Evolutionary conservation across 2,113 vertebrate genomes (phyloP).

Genomic region (Marmota monax): DNA sequence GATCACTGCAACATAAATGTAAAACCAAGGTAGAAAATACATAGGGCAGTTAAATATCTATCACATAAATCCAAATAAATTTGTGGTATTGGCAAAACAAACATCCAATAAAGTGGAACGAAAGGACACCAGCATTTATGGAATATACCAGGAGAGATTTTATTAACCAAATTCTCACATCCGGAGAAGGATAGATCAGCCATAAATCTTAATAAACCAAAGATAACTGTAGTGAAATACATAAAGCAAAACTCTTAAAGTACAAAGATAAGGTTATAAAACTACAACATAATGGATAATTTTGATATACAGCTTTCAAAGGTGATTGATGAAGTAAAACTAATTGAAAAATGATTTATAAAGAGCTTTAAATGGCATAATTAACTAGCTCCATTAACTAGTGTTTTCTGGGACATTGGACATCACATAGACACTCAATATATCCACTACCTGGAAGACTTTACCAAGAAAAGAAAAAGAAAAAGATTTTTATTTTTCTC

Average conservation of each 20-base stretch:
- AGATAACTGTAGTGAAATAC: conserved; percentile 42
- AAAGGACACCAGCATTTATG: background rate
- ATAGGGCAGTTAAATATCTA: background rate
- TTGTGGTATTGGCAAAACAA: conserved; percentile 8
- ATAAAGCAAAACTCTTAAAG: conserved; percentile 58
- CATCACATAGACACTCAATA: background rate
- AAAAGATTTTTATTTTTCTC: background rate
- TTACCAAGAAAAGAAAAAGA: background rate
- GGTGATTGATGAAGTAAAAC: conserved; percentile 38
- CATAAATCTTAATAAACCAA: conserved; percentile 68
- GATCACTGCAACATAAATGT: background rate
- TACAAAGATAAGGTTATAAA: conserved; percentile 63
- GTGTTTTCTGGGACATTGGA: background rate
- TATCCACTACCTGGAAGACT: background rate
- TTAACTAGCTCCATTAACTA: background rate
- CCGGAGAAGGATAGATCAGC: background rate
- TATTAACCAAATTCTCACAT: background rate
- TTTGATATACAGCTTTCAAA: conserved; percentile 60
- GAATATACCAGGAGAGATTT: background rate
- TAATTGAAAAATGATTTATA: conserved; percentile 66
- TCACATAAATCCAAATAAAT: conserved; percentile 14
- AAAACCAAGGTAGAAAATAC: background rate
- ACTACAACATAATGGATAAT: conserved; percentile 5
- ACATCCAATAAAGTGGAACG: background rate
- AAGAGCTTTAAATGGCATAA: background rate